These are phyloP conservation scores for Itoplectis maculator DNA, from an alignment of 2,888 invertebrate genomes.

Conservation along the genomic window DNA sequence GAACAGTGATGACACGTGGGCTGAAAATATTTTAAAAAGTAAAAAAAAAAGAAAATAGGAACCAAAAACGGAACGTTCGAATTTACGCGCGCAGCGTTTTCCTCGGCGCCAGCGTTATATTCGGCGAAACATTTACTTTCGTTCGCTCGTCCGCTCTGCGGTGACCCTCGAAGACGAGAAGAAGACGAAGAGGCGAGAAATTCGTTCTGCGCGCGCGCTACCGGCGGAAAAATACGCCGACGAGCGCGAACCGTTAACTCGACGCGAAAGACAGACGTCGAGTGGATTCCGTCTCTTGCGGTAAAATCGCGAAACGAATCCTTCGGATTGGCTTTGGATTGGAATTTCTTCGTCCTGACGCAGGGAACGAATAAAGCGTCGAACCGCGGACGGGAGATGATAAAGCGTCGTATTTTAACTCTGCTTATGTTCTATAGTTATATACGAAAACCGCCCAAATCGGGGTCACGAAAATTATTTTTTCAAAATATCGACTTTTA, in stretches of 20 bases:
- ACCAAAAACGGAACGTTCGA: too few relatives aligned
- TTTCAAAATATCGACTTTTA: too few relatives aligned
- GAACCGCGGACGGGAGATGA: background rate
- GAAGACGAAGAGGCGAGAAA: background rate
- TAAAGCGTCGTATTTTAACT: background rate
- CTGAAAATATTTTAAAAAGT: too few relatives aligned
- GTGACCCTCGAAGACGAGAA: background rate
- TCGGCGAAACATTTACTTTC: conserved; percentile 26
- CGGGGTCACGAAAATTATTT: too few relatives aligned
- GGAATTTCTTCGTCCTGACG: background rate
- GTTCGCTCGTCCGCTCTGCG: conserved; percentile 10
- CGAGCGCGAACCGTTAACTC: conserved; percentile 16
- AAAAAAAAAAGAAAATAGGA: too few relatives aligned
- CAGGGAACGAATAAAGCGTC: background rate
- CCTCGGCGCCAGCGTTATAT: conserved; percentile 12
- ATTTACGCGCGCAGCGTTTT: background rate
- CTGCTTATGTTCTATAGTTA: background rate
- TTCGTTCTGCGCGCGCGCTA: background rate
- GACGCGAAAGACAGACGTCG: conserved; percentile 1
- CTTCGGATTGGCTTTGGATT: conserved; percentile 17
- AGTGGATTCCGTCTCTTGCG: conserved; percentile 24
- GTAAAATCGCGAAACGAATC: conserved; percentile 42
- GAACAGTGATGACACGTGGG: too few relatives aligned
- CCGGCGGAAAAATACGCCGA: background rate
- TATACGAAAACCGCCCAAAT: too few relatives aligned